Conservation (phyloP, 23 tunicate genomes). For the Trididemnum miniatum region DNA sequence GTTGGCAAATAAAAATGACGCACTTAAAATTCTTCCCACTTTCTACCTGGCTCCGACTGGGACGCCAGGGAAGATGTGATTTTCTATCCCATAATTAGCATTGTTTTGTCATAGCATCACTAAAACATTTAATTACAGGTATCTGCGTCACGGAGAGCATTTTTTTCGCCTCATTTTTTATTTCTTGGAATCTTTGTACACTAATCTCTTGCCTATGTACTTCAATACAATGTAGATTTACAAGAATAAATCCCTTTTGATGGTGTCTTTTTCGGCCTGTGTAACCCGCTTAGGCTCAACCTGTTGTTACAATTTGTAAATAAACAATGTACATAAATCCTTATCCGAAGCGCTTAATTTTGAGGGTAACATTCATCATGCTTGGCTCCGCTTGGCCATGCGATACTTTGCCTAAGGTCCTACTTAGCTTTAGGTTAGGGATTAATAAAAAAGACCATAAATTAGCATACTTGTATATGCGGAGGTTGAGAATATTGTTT, state of each 20-base stretch:
- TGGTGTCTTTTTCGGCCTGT: slow-evolving; percentile 2
- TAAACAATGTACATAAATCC: slow-evolving; percentile 10
- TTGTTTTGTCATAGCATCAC: slow-evolving; percentile 8
- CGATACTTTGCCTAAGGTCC: slow-evolving; percentile 1
- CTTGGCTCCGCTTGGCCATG: neutral
- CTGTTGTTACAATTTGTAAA: neutral
- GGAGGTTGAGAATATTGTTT: neutral
- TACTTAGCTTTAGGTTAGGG: slow-evolving; percentile 4
- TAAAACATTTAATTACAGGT: slow-evolving; percentile 56
- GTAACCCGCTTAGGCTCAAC: slow-evolving; percentile 17
- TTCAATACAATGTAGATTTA: too few species aligned
- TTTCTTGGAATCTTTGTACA: too few species aligned
- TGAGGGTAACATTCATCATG: slow-evolving; percentile 25
- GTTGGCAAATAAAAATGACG: too few species aligned
- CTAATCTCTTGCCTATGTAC: too few species aligned
- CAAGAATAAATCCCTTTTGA: neutral
- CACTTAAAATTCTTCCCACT: slow-evolving; percentile 50
- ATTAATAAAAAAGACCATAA: slow-evolving; percentile 1
- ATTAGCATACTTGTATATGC: neutral
- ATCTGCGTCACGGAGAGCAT: too few species aligned
- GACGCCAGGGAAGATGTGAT: slow-evolving; percentile 43
- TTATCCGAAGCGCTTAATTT: neutral
- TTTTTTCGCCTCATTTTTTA: too few species aligned
- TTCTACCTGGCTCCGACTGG: slow-evolving; percentile 68
- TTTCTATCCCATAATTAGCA: slow-evolving; percentile 40